A percentile compares a stretch with the other conserved stretches of the same genome.
phyloP scores from a whole-genome alignment of 2,113 vertebrate species.

The Lagenorhynchus albirostris region DNA sequence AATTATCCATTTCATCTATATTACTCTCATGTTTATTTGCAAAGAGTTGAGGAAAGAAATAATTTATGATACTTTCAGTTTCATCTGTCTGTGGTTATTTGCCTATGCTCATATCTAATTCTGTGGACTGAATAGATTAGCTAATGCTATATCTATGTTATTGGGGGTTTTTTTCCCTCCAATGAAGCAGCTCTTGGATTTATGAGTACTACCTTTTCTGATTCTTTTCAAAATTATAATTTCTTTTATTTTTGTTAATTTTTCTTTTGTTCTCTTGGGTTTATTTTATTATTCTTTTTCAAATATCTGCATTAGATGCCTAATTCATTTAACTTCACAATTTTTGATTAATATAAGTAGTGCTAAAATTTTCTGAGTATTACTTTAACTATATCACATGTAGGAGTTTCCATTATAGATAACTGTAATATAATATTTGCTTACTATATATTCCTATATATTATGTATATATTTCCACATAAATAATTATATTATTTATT shows the following conservation, averaged over 20 bases:
- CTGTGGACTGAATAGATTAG: background rate
- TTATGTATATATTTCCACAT: background rate
- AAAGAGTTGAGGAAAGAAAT: background rate
- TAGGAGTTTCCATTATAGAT: background rate
- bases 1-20: background rate
- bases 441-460: background rate
- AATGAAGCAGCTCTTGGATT: background rate
- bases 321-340: background rate
- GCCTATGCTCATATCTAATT: background rate
- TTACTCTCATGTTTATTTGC: background rate
- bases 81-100: background rate
- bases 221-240: background rate
- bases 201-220: background rate
- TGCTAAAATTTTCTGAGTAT: background rate
- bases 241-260: background rate
- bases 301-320: background rate
- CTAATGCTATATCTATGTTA: background rate
- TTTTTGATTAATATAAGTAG: background rate
- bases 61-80: background rate
- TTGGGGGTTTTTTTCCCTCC: background rate
- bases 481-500: background rate
- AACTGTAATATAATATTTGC: background rate
- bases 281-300: background rate
- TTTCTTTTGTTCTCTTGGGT: background rate
- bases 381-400: background rate